phyloP scores from a whole-genome alignment of 2,888 invertebrate genomes.

The Leptinotarsa peninsularis region DNA sequence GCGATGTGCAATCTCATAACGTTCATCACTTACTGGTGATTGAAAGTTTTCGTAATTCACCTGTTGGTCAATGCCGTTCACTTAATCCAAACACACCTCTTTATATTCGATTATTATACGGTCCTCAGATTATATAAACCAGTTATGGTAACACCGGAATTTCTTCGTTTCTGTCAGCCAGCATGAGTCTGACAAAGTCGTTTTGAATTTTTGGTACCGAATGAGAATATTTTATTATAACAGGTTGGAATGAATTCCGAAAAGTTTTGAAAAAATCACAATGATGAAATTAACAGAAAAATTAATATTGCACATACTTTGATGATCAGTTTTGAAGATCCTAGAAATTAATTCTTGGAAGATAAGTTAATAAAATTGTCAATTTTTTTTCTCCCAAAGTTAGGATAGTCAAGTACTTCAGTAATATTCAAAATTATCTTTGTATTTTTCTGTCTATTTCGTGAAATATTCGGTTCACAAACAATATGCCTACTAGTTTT shows the following conservation, averaged over 20 bases:
- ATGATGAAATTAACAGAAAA: no score
- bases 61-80: slow-evolving; percentile 5
- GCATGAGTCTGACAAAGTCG: background rate
- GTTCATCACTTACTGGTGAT: background rate
- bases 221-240: no score
- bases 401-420: no score
- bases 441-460: no score
- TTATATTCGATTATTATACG: slow-evolving; percentile 15
- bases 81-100: slow-evolving; percentile 17
- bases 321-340: no score
- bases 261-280: background rate
- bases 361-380: no score
- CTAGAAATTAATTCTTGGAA: no score
- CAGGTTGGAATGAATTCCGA: background rate
- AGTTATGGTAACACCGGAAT: slow-evolving; percentile 7
- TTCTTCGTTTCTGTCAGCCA: slow-evolving; percentile 12
- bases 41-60: slow-evolving; percentile 5
- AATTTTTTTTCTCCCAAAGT: no score
- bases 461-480: no score
- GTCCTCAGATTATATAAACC: slow-evolving; percentile 10
- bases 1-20: background rate
- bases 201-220: background rate
- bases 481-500: no score
- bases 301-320: no score
- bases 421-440: no score